These are phyloP conservation scores for Metacarcinus magister DNA, from an alignment of 2,888 invertebrate species.

Conservation along the genomic window DNA sequence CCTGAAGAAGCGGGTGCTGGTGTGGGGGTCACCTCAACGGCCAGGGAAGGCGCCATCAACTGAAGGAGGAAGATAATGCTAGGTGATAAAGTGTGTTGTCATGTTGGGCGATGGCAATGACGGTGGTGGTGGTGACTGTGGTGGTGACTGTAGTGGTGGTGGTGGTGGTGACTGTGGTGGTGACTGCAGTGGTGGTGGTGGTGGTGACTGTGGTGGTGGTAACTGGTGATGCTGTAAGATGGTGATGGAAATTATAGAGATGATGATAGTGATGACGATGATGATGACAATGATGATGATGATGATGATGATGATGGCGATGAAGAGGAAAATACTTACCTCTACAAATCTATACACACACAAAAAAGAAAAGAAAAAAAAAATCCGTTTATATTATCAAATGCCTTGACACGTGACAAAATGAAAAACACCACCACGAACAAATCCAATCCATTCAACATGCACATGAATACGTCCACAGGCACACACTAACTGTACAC, in stretches of 20 bases:
- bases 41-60: neutral
- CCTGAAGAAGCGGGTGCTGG: constrained; percentile 8
- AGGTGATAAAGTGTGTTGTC: neutral
- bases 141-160: too few species aligned
- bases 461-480: neutral
- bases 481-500: neutral
- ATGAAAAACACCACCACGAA: neutral
- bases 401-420: neutral
- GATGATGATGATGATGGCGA: neutral
- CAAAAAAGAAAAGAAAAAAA: neutral
- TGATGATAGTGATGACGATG: neutral
- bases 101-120: neutral
- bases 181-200: neutral
- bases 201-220: neutral
- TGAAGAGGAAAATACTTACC: neutral
- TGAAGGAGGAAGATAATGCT: neutral
- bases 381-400: neutral
- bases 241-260: too few species aligned
- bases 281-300: neutral
- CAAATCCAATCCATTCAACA: too few species aligned
- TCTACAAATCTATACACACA: neutral
- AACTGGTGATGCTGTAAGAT: neutral
- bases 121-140: neutral
- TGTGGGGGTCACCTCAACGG: neutral
- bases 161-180: neutral